A percentile compares a stretch with the other conserved stretches of the same genome.
Conservation (phyloP, 2,113 vertebrate species). For the Tachysurus fulvidraco region DNA sequence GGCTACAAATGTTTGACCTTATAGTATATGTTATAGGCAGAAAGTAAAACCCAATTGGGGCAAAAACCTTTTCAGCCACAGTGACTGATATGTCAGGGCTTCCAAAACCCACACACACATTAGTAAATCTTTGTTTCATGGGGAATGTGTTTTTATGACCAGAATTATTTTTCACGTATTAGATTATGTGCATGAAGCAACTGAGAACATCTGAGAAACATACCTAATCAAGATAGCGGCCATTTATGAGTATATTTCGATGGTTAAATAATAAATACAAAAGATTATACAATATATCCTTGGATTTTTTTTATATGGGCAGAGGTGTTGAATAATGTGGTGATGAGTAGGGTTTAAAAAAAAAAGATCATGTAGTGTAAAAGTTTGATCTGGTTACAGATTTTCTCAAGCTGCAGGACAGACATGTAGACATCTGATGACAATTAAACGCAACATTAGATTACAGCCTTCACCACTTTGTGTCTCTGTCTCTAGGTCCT, state of each 20-base stretch:
- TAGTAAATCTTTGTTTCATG: too few relatives aligned
- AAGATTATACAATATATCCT: not conserved
- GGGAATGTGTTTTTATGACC: not conserved
- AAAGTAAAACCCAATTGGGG: not conserved
- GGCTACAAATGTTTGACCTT: not conserved
- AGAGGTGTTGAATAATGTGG: too few relatives aligned
- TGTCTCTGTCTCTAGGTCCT: not conserved
- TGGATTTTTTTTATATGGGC: not conserved
- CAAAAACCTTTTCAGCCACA: not conserved
- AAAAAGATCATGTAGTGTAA: not conserved
- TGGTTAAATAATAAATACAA: not conserved
- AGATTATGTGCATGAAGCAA: not conserved
- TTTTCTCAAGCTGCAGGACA: constrained; percentile 12
- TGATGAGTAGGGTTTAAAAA: not conserved
- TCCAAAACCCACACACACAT: not conserved
- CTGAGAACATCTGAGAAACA: not conserved
- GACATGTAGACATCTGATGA: constrained; percentile 36
- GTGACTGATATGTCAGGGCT: not conserved
- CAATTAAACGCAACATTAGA: constrained; percentile 33
- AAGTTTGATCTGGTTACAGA: constrained; percentile 19
- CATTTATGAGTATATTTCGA: not conserved
- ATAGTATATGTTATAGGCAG: not conserved
- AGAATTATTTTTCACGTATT: not conserved
- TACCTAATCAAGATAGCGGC: not conserved
- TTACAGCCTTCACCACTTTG: not conserved